Conservation (phyloP, 1,140 invertebrate genomes). For the Conus ventricosus region DNA sequence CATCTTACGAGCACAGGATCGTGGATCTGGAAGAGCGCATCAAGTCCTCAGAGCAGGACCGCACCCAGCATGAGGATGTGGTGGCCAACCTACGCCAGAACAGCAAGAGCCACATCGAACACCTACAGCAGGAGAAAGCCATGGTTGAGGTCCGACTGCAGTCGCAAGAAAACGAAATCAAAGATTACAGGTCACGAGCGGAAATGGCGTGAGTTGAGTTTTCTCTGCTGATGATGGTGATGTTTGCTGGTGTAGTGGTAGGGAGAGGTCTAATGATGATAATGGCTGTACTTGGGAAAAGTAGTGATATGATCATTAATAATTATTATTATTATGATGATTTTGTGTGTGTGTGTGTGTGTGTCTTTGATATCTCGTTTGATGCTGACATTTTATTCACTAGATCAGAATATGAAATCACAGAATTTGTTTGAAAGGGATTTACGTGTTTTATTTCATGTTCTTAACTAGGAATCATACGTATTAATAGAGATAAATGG, state of each 20-base stretch:
- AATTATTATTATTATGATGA: no score
- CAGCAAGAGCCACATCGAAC: constrained; percentile 67
- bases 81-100: constrained; percentile 61
- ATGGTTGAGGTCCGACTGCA: constrained; percentile 73
- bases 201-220: constrained; percentile 67
- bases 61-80: constrained; percentile 65
- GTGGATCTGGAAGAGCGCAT: constrained; percentile 66
- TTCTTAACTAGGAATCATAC: no score
- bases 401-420: no score
- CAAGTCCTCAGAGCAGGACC: constrained; percentile 62
- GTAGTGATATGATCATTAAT: no score
- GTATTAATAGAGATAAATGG: no score
- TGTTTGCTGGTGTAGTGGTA: background rate
- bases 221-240: no score
- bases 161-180: constrained; percentile 69
- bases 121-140: constrained; percentile 73
- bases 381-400: no score
- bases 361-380: no score
- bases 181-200: constrained; percentile 64
- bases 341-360: no score
- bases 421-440: no score
- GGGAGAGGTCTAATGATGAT: background rate
- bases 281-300: background rate
- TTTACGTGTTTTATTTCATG: no score
- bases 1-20: constrained; percentile 61